Conservation (phyloP, 1,140 invertebrate genomes). For the Lordiphosa stackelbergi region DNA sequence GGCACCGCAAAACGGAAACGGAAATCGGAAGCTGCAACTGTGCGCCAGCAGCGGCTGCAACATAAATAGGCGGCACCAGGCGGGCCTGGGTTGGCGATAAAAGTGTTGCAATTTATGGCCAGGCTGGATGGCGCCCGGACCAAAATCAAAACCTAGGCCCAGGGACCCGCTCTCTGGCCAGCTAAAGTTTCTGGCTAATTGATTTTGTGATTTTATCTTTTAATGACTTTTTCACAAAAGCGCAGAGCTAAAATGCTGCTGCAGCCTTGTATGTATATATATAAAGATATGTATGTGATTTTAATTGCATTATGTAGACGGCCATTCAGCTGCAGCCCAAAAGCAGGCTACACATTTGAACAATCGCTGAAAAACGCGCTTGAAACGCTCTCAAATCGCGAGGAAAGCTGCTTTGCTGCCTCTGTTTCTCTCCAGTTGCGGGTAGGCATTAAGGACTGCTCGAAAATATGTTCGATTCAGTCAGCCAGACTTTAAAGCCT, state of each 20-base stretch:
- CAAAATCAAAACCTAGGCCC: conserved; percentile 4
- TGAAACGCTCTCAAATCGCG: conserved; percentile 29
- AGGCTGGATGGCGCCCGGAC: conserved; percentile 56
- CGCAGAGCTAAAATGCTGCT: conserved; percentile 34
- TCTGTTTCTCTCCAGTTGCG: too few species aligned
- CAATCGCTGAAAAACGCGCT: background rate
- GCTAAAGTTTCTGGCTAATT: conserved; percentile 73
- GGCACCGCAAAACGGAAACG: conserved; percentile 70
- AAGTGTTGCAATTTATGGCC: conserved; percentile 74
- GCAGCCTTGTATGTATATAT: conserved; percentile 12
- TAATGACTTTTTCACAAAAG: conserved; percentile 69
- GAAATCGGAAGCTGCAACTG: conserved; percentile 73
- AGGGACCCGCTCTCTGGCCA: conserved; percentile 15
- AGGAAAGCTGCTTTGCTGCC: background rate
- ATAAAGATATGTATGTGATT: conserved; percentile 30
- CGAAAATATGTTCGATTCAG: too few species aligned
- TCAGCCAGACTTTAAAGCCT: too few species aligned
- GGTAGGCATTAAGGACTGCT: too few species aligned
- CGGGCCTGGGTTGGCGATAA: conserved; percentile 53
- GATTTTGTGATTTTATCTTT: conserved; percentile 75
- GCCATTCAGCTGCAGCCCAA: conserved; percentile 2
- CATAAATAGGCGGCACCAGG: conserved; percentile 65
- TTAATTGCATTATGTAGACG: conserved; percentile 44
- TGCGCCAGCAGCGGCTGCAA: conserved; percentile 38
- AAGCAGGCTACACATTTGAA: conserved; percentile 17